Evolutionary conservation across 2,888 invertebrate species (phyloP), one percentile per base, ranked within the genome.

Genomic region (Clitarchus hookeri): DNA sequence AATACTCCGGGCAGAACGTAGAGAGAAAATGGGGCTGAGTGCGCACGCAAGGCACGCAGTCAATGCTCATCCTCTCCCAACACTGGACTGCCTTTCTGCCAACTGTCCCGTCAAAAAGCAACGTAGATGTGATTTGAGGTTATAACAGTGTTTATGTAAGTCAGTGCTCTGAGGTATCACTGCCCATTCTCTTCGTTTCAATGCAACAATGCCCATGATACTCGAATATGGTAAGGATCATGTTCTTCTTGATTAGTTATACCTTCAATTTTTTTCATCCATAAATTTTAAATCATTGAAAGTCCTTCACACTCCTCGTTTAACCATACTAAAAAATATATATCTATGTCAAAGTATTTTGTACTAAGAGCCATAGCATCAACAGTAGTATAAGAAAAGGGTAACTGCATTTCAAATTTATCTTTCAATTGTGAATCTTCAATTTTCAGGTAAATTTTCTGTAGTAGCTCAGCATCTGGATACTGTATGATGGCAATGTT

Each of bases 401-500:
- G 80, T 80, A 80, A 23, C 27, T 80, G 80, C 11, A 25, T 80
- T 36, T 80, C 44, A 36, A 80, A 0, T 80, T 80, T 80, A 13
- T 80, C 26, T 27, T 27, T 80, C 80, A 0, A 80, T 26, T 80
- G 80, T 80, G 80, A 80, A 80, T 80, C 16, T 27, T 80, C 80
- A 80, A 80, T 36, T 8, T 65, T 6, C 65, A 80, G 11, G 80
- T 80, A 12, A 16, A 13, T 80, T 80, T 80, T 80, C 3, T 36
- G 80, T 36, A 26, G 80, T 80, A 80, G 44, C 44, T 25, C 80
- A 80, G 1, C 80, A 80, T 80, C 80, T 16, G 80, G 80, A 80
- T 80, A 26, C 25, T 65, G 65, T 65, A 65, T 65, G 11, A 80
- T 80, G 80, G 80, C 25, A 80, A 80, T 80, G 80, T 26, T 80